These are phyloP conservation scores for Aphelocoma coerulescens DNA, from an alignment of 2,113 vertebrate species.

Conservation along the genomic window DNA sequence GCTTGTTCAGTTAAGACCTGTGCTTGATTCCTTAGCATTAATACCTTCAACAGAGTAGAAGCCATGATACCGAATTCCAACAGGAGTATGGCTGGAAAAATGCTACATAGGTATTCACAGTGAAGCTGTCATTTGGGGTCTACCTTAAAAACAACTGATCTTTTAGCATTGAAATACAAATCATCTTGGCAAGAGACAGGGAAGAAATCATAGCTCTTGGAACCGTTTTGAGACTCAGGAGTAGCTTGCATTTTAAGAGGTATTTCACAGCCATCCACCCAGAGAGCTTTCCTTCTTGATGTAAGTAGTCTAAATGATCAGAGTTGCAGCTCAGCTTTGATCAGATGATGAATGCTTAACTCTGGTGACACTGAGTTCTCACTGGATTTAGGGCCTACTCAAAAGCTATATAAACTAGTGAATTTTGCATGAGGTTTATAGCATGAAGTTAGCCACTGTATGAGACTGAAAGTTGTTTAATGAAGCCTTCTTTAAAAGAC, in stretches of 20 bases:
- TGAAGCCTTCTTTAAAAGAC: neutral
- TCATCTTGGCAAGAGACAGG: neutral
- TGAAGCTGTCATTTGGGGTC: neutral
- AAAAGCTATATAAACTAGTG: neutral
- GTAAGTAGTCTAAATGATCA: neutral
- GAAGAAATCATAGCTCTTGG: neutral
- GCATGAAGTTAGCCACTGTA: neutral
- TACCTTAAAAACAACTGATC: neutral
- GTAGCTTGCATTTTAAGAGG: neutral
- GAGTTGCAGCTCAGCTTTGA: neutral
- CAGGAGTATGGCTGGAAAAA: neutral
- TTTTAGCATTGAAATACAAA: neutral
- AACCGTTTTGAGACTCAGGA: neutral
- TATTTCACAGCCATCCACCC: neutral
- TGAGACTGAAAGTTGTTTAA: neutral
- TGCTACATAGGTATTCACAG: neutral
- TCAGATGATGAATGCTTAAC: neutral
- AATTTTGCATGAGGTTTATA: neutral
- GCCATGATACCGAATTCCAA: neutral
- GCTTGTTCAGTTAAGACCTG: neutral
- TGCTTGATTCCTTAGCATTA: neutral
- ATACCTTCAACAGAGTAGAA: neutral
- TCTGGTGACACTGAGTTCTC: neutral
- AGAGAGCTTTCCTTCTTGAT: neutral
- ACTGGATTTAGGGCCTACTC: neutral